Base-by-base conservation (phyloP, 2,888 invertebrate species). In the Nycteola revayana region DNA sequence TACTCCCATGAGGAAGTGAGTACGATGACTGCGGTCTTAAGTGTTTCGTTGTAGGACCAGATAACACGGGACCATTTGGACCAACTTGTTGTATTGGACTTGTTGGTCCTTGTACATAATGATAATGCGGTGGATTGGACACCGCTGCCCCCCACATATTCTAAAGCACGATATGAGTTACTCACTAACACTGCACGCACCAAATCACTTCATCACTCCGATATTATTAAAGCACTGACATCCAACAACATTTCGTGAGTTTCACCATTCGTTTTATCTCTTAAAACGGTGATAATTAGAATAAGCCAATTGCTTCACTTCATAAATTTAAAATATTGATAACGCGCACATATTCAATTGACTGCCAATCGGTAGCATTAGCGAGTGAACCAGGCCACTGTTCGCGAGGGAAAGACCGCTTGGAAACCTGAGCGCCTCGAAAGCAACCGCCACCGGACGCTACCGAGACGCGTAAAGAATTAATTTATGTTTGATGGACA, bases 1-100 rank as follows among this genome's bases (percentile, higher is more conserved):
- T 87, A 72, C 88, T 81, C 56, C 90, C 84, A 69, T 91, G 90
- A 7, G 88, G 90, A 56, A 90, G 66, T 47, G 90, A 90, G 66
- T 90, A 89, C 39, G 85, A 87, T n/a, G 85, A 84, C 59, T 87
- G 87, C 11, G 88, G 88, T 43, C 85, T 66, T 43, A 89, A 60
- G 50, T 84, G 81, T 42, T 76, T 75, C 24, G 68, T 58, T 36
- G 61, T 70, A 64, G 87, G 85, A 14, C 85, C 84, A 1, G 76
- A 62, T 43, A 86, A 53, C 32, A 86, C 58, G 5, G 85, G 86
- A 7, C 85, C 86, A 24, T 74, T 64, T 1, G 86, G 85, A 1
- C 84, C 84, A 9, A 70, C 66, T 36, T 75, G 78, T 10, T 77
- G 71, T 7, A 73, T 59, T 10, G 75, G 67, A 20, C 70, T 70